Evolutionary conservation across 2,888 invertebrate species (phyloP).

Genomic region (Lamellibrachia satsuma): DNA sequence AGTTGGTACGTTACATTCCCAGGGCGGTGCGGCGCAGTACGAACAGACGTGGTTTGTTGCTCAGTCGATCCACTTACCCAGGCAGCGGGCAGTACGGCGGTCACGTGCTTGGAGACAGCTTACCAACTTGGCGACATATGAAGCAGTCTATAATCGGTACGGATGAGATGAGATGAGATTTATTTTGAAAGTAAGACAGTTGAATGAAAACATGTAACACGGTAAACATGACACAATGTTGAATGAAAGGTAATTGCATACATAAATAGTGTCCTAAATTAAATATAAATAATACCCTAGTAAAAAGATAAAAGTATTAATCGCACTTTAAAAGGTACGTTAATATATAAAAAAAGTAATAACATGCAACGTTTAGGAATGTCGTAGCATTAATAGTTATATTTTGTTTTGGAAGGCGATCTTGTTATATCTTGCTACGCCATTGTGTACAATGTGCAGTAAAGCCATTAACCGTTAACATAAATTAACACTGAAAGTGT

Average conservation of each 20-base stretch:
- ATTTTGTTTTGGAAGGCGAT: not conserved
- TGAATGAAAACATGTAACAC: not conserved
- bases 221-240: not conserved
- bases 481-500: not conserved
- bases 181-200: not conserved
- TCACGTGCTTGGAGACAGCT: conserved; percentile 69
- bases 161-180: conserved; percentile 27
- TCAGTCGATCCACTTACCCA: conserved; percentile 67
- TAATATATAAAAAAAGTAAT: too few species aligned
- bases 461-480: not conserved
- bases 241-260: not conserved
- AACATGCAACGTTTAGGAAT: too few species aligned
- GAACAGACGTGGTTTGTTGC: conserved; percentile 68
- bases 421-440: not conserved
- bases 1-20: not conserved
- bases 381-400: not conserved
- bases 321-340: too few species aligned
- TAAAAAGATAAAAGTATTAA: not conserved
- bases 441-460: not conserved
- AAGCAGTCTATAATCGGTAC: conserved; percentile 73
- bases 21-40: conserved; percentile 32
- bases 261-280: not conserved
- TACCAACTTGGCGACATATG: conserved; percentile 72
- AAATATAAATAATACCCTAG: not conserved
- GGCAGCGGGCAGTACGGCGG: conserved; percentile 58